Evolutionary conservation across 92 coral and sea anemone species (phyloP).

Genomic region (Zoanthus solanderi): DNA sequence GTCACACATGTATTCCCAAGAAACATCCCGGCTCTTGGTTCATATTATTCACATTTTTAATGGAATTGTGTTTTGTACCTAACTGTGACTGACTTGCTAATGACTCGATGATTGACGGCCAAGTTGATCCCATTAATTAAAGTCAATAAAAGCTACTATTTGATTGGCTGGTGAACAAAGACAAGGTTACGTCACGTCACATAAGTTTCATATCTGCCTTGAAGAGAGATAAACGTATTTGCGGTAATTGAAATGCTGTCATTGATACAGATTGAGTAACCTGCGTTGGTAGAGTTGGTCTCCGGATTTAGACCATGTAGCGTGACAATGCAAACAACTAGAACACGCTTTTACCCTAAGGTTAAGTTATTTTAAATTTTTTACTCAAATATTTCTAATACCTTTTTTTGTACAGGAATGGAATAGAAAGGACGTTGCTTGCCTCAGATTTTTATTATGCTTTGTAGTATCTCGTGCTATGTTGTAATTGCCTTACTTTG

Average conservation of each 20-base stretch:
- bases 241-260: not conserved
- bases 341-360: not conserved
- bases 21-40: constrained; percentile 61
- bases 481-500: not conserved
- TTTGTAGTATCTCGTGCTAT: not conserved
- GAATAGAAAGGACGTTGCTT: constrained; percentile 5
- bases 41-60: constrained; percentile 68
- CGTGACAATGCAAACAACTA: not conserved
- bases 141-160: constrained; percentile 66
- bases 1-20: constrained; percentile 37
- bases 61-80: constrained; percentile 81
- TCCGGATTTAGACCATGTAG: not conserved
- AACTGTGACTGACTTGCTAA: constrained; percentile 93
- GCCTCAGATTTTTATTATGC: not conserved
- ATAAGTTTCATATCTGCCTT: constrained; percentile 32
- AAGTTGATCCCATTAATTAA: constrained; percentile 90
- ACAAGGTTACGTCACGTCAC: constrained; percentile 72
- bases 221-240: constrained; percentile 40
- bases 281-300: not conserved
- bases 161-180: constrained; percentile 76
- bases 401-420: not conserved
- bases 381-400: not conserved
- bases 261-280: constrained; percentile 27
- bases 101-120: constrained; percentile 91
- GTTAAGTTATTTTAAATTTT: not conserved